phyloP scores from a whole-genome alignment of 2,113 vertebrate genomes.

The Cephalopholis sonnerati region DNA sequence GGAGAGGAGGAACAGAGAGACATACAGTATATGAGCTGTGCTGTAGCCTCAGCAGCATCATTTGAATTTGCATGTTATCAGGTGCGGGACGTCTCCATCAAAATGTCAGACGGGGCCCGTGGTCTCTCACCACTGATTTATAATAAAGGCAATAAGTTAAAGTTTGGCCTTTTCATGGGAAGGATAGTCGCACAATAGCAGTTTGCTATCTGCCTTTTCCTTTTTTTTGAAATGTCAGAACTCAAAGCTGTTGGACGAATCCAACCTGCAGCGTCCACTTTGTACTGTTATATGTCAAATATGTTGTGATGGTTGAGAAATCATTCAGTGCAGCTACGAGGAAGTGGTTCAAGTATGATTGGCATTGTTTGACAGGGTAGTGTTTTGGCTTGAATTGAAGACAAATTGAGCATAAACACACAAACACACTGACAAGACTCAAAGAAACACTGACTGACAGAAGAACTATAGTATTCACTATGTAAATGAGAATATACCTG shows the following conservation, averaged over 20 bases:
- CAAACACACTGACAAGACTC: background rate
- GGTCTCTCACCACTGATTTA: conserved; percentile 63
- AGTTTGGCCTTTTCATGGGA: conserved; percentile 56
- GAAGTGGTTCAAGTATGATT: background rate
- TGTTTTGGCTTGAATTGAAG: conserved; percentile 1
- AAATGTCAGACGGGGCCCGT: conserved; percentile 76
- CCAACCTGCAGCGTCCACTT: background rate
- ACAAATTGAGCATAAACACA: background rate
- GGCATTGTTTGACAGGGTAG: background rate
- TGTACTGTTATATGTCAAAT: background rate
- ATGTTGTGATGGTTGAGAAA: background rate
- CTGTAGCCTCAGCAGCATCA: conserved; percentile 52
- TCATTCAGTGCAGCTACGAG: background rate
- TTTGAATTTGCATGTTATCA: conserved; percentile 82
- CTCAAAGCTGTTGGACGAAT: conserved; percentile 19
- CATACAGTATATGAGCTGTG: conserved; percentile 52
- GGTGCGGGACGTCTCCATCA: conserved; percentile 74
- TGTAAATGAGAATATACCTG: background rate
- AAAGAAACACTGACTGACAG: background rate
- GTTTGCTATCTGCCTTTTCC: conserved; percentile 30
- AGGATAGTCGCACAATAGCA: conserved; percentile 49
- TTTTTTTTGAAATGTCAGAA: conserved; percentile 63
- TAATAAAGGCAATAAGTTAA: conserved; percentile 69
- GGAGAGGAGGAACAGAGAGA: conserved; percentile 14
- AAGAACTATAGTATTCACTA: background rate